Base-by-base conservation (phyloP, 1,140 invertebrate species). In the Mercenaria mercenaria region DNA sequence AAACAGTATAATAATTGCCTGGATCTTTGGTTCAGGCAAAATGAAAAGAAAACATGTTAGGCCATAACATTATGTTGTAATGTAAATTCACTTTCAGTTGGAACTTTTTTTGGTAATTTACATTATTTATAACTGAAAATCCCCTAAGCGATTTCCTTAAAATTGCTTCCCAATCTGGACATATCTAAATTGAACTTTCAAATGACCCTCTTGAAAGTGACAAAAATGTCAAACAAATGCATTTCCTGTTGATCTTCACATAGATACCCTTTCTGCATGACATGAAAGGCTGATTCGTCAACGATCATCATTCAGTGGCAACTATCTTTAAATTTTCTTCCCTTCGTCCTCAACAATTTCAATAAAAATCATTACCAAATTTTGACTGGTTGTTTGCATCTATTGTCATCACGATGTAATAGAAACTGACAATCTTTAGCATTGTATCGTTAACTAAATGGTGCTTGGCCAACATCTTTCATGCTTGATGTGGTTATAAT, bases 141-240 rank as follows among this genome's bases (percentile, higher is more conserved):
- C 76, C 47, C 32, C 32, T 23, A 6, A 34, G n/a, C 29, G 18
- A 79, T 23, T 79, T 50, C 56, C 76, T 47, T 32, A 79, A 79
- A 72, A 79, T 56, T 79, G 50, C 47, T 37, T 79, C 29, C 34
- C 43, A 79, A 79, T 79, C 47, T 50, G 43, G 47, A 79, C 76
- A 79, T 56, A 86, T 74, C 61, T 86, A 74, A 86, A 74, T 86
- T 86, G 67, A 86, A 59, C 72, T 86, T 86, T 86, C 67, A 74
- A 86, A 41, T 74, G 83, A 74, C 72, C 67, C 41, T 76, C 67
- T 87, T 79, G 85, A 87, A 87, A 87, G 72, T 77, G 85, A 87
- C 85, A 87, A 87, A 87, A 87, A 50, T 79, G 85, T 87, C 85
- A 87, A 87, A 87, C 69, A 87, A 87, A 79, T 87, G 85, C 85